Percentiles rank a stretch among this genome's conserved stretches.
Evolutionary conservation across 2,797 vertebrate genomes (phyloP).

Genomic region (Novumbra hubbsi): DNA sequence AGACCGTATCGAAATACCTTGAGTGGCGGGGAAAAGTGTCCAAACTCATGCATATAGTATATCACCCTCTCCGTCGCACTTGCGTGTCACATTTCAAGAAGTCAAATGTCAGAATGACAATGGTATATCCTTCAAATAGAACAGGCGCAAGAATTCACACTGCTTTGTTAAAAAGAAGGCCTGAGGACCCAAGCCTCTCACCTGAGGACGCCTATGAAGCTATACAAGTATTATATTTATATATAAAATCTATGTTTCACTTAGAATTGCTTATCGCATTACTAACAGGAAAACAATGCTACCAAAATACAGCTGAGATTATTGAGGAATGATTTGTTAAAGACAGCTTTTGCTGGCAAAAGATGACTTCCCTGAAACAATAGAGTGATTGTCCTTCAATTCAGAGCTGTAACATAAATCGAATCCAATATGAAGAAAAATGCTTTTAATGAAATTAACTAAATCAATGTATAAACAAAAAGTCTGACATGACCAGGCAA

Average conservation of each 20-base stretch:
- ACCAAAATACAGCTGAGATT: conserved; percentile 47
- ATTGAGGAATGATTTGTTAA: conserved; percentile 23
- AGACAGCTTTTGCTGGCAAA: conserved; percentile 12
- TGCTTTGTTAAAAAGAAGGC: conserved; percentile 44
- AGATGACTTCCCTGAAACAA: background rate
- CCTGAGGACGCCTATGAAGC: conserved; percentile 61
- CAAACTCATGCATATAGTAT: no score
- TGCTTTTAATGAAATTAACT: conserved; percentile 55
- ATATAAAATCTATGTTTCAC: conserved; percentile 17
- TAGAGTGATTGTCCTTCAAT: background rate
- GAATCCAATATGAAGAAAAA: conserved; percentile 25
- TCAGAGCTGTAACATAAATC: conserved; percentile 1
- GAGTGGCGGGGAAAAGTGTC: no score
- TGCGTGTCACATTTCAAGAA: background rate
- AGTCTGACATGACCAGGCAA: conserved; percentile 9
- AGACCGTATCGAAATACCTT: no score
- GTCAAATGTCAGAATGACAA: background rate
- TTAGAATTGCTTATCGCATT: conserved; percentile 58
- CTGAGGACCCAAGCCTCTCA: conserved; percentile 53
- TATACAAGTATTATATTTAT: conserved; percentile 20
- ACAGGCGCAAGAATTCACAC: conserved; percentile 49
- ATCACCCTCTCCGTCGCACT: no score
- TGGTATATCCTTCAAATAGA: background rate
- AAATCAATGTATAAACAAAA: background rate
- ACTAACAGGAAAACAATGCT: conserved; percentile 55